Conservation (phyloP, 2,113 vertebrate species). For the Podiceps cristatus region DNA sequence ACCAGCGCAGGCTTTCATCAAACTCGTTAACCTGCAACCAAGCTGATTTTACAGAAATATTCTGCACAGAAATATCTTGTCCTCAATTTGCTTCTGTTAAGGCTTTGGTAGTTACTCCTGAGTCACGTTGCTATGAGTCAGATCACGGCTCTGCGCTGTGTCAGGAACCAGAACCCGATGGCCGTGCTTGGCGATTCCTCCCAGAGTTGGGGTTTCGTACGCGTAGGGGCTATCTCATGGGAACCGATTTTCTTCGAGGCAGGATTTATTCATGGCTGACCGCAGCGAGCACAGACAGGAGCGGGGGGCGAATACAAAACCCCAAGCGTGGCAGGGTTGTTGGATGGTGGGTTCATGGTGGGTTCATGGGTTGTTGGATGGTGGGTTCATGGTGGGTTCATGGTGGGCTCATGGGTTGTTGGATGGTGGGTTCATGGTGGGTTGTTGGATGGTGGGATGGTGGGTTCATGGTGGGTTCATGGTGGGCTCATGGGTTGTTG, state of each 20-base stretch:
- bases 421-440: too few relatives aligned
- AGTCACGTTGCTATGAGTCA: conserved; percentile 26
- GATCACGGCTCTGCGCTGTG: neutral
- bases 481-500: too few relatives aligned
- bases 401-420: too few relatives aligned
- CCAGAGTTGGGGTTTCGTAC: fast-evolving
- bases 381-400: too few relatives aligned
- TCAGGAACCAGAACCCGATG: neutral
- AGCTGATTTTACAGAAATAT: neutral
- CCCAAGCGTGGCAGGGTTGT: fast-evolving
- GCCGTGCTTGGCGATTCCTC: neutral
- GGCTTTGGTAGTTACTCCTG: neutral
- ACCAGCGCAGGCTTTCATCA: neutral
- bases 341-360: neutral
- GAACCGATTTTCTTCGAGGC: neutral
- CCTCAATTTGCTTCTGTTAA: neutral
- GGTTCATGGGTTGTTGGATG: too few relatives aligned
- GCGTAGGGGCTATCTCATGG: neutral
- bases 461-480: too few relatives aligned
- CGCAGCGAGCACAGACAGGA: neutral
- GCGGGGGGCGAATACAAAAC: neutral
- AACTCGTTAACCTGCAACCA: neutral
- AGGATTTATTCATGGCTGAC: neutral
- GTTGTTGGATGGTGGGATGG: too few relatives aligned
- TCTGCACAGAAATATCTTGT: neutral